These are phyloP conservation scores for Ametastegia equiseti DNA, from an alignment of 2,888 invertebrate genomes.

Conservation along the genomic window DNA sequence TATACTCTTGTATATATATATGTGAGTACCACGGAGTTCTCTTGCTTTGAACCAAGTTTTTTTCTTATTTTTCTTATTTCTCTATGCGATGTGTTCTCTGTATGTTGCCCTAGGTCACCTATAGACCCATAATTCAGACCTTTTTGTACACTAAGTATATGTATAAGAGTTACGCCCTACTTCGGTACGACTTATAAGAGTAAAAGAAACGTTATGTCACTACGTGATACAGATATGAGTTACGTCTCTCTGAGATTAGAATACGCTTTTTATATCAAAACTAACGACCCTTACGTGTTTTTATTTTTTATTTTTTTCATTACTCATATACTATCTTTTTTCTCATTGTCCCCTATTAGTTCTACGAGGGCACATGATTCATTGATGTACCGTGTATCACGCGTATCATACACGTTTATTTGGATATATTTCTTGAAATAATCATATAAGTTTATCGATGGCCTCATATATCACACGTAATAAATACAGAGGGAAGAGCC, in stretches of 20 bases:
- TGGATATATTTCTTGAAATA: too few relatives aligned
- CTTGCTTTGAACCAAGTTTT: background rate
- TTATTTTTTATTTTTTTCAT: too few relatives aligned
- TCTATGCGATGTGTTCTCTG: background rate
- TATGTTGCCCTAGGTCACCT: conserved; percentile 32
- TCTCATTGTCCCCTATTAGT: background rate
- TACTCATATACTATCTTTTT: background rate
- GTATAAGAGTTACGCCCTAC: background rate
- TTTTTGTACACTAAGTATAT: conserved; percentile 33
- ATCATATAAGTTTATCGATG: too few relatives aligned
- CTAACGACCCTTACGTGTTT: background rate
- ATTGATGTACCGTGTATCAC: too few relatives aligned
- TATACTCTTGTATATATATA: too few relatives aligned
- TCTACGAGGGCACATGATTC: background rate
- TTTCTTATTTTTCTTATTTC: background rate
- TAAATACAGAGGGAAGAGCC: too few relatives aligned
- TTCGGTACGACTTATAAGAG: background rate
- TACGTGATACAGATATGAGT: conserved; percentile 20
- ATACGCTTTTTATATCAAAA: background rate
- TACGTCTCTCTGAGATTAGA: conserved; percentile 19
- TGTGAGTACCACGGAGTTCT: too few relatives aligned
- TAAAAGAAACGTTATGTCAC: conserved; percentile 5
- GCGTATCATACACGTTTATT: too few relatives aligned
- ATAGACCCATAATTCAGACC: conserved; percentile 35
- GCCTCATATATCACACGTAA: too few relatives aligned